Percentiles rank a stretch among this genome's conserved stretches.
These are phyloP conservation scores for Didymodactylos carnosus DNA, from an alignment of 2,888 invertebrate species.

Conservation along the genomic window DNA sequence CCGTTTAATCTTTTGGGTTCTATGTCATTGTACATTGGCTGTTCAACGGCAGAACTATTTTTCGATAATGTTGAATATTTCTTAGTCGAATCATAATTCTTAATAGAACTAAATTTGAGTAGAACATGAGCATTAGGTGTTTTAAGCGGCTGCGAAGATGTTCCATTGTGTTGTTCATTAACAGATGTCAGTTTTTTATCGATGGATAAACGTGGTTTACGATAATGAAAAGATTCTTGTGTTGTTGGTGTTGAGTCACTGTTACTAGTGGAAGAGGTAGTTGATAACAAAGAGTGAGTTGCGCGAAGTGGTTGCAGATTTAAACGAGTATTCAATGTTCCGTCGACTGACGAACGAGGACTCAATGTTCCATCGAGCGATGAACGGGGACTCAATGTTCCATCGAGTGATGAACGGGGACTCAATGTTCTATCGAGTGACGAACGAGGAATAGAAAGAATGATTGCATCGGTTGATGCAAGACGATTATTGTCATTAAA, in stretches of 20 bases:
- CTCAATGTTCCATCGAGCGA: too few relatives aligned
- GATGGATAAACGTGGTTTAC: background rate
- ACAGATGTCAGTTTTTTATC: background rate
- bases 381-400: too few relatives aligned
- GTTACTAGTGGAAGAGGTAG: too few relatives aligned
- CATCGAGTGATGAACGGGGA: background rate
- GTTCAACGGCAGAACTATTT: too few relatives aligned
- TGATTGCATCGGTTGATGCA: background rate
- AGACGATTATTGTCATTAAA: background rate
- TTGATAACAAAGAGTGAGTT: background rate
- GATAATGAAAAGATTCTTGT: too few relatives aligned
- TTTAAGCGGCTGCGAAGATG: too few relatives aligned
- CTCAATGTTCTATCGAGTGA: background rate
- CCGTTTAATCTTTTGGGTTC: background rate
- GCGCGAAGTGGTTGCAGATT: background rate
- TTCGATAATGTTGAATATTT: background rate
- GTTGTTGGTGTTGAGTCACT: too few relatives aligned
- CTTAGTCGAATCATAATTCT: background rate
- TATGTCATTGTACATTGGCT: too few relatives aligned
- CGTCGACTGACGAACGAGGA: too few relatives aligned
- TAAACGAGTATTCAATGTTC: background rate
- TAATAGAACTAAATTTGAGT: background rate
- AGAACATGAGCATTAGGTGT: background rate
- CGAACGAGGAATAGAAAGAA: background rate
- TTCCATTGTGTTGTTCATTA: too few relatives aligned